Evolutionary conservation across 2,797 vertebrate genomes (phyloP).

Genomic region (Leptatherina wallacei): DNA sequence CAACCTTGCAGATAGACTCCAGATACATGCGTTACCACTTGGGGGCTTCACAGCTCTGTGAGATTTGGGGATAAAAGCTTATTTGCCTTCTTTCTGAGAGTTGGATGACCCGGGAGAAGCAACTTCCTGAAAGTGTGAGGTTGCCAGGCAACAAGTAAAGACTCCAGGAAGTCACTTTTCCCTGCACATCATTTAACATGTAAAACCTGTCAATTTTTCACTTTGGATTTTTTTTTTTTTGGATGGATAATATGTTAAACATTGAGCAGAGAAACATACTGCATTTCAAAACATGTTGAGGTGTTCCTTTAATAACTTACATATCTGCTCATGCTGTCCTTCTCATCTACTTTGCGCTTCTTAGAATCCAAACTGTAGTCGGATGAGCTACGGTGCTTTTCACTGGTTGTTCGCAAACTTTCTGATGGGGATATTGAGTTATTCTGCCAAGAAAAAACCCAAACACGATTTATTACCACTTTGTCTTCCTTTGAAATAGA

Average conservation of each 20-base stretch:
- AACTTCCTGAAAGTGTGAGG: constrained; percentile 22
- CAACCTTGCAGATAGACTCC: constrained; percentile 5
- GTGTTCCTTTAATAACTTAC: constrained; percentile 77
- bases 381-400: constrained; percentile 93
- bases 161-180: constrained; percentile 15
- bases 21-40: neutral
- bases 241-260: neutral
- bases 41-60: neutral
- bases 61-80: neutral
- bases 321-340: constrained; percentile 95
- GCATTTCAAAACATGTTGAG: neutral
- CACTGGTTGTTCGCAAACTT: constrained; percentile 90
- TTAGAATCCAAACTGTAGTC: constrained; percentile 94
- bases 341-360: constrained; percentile 96
- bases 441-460: constrained; percentile 82
- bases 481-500: constrained; percentile 38
- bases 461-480: constrained; percentile 56
- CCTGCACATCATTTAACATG: neutral
- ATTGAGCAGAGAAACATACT: neutral
- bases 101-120: constrained; percentile 7
- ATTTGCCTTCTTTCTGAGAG: neutral
- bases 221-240: neutral
- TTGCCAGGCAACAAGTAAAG: constrained; percentile 19
- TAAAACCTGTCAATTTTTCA: neutral
- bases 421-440: constrained; percentile 95